A percentile compares a stretch with the other conserved stretches of the same genome.
These are phyloP conservation scores for Drosophila malerkotliana DNA, from an alignment of 1,140 invertebrate species.

Conservation along the genomic window DNA sequence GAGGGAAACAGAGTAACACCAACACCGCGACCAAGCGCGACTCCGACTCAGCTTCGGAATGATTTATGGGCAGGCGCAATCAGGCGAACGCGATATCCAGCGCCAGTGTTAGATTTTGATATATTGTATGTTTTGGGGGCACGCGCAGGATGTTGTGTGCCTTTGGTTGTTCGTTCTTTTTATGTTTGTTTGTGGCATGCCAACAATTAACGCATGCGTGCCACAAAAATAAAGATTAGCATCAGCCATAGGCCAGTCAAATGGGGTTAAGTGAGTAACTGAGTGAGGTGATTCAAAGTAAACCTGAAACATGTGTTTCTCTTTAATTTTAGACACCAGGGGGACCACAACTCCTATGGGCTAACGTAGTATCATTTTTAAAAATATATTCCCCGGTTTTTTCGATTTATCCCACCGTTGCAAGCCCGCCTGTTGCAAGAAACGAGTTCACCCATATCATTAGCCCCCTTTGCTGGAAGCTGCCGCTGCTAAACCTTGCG, in stretches of 20 bases:
- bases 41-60: constrained; percentile 57
- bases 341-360: not conserved
- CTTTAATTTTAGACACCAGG: not conserved
- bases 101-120: constrained; percentile 75
- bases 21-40: constrained; percentile 8
- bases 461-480: constrained; percentile 52
- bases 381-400: not conserved
- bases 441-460: constrained; percentile 78
- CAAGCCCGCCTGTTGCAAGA: constrained; percentile 7
- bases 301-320: constrained; percentile 1
- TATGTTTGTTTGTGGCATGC: constrained; percentile 47
- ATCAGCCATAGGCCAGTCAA: constrained; percentile 49
- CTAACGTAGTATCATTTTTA: not conserved
- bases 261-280: constrained; percentile 44
- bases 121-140: constrained; percentile 79
- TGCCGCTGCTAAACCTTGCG: constrained; percentile 60
- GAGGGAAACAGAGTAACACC: constrained; percentile 26
- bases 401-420: not conserved
- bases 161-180: constrained; percentile 17
- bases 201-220: constrained; percentile 80
- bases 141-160: constrained; percentile 71
- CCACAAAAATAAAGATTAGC: constrained; percentile 58
- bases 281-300: not conserved
- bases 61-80: constrained; percentile 76
- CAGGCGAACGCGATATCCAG: constrained; percentile 75